Evolutionary conservation across 2,797 vertebrate genomes (phyloP).

Genomic region (Lateolabrax maculatus): DNA sequence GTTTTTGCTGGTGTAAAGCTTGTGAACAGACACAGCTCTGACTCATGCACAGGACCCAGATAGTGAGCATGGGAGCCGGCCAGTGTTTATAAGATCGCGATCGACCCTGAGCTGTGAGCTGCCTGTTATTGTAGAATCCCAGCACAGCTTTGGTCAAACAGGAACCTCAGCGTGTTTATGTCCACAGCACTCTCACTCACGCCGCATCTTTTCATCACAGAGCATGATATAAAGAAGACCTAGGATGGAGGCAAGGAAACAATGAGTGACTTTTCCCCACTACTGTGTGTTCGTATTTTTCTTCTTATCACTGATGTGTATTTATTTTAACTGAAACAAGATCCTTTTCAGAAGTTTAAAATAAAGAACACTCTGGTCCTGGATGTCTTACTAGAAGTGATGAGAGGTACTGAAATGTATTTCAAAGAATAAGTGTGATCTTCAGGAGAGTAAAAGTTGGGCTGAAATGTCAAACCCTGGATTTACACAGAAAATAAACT

Average conservation of each 20-base stretch:
- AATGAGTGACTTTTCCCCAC: not conserved
- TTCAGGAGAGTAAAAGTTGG: not conserved
- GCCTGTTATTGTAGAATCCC: slow-evolving; percentile 63
- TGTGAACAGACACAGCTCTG: slow-evolving; percentile 35
- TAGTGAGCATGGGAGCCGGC: slow-evolving; percentile 16
- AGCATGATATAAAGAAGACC: slow-evolving; percentile 2
- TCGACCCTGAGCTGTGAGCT: slow-evolving; percentile 38
- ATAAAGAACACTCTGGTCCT: not conserved
- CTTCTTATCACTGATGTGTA: not conserved
- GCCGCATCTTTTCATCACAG: slow-evolving; percentile 40
- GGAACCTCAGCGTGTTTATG: slow-evolving; percentile 58
- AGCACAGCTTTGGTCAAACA: slow-evolving; percentile 57
- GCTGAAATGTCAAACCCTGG: not conserved
- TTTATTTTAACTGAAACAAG: slow-evolving; percentile 16
- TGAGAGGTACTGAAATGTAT: not conserved
- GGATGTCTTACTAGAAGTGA: not conserved
- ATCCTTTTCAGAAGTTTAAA: not conserved
- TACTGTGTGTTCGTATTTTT: slow-evolving; percentile 8
- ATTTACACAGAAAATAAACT: slow-evolving; percentile 31
- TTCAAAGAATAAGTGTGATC: slow-evolving; percentile 1
- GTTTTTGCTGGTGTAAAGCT: slow-evolving; percentile 29
- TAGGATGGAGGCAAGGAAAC: not conserved
- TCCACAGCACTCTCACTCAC: slow-evolving; percentile 49
- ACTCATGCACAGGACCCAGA: slow-evolving; percentile 26
- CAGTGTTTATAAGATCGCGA: slow-evolving; percentile 50